phyloP scores from a whole-genome alignment of 2,113 vertebrate species.

The Natator depressus region DNA sequence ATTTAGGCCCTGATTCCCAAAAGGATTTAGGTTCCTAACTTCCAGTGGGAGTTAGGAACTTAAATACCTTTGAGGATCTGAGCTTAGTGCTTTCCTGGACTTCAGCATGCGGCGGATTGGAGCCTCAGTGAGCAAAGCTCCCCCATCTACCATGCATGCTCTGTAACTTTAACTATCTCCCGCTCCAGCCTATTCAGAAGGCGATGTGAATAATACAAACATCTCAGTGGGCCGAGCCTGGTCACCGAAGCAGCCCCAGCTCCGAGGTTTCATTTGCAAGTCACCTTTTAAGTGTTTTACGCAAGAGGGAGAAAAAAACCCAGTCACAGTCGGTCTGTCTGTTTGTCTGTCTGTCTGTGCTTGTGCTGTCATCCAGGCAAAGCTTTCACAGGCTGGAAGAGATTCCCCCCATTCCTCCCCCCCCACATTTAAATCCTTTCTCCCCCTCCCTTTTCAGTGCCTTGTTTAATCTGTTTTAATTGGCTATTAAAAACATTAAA shows the following conservation, averaged over 20 bases:
- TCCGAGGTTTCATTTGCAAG: background rate
- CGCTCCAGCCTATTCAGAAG: background rate
- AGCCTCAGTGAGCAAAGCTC: background rate
- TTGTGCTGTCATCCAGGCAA: background rate
- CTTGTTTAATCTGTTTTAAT: background rate
- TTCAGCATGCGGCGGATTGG: background rate
- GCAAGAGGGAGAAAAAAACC: accelerated
- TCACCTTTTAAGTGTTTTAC: background rate
- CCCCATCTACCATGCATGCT: background rate
- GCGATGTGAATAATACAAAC: no score
- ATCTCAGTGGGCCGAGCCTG: no score
- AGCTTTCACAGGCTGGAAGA: background rate
- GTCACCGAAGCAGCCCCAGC: background rate
- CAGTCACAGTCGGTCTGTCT: no score
- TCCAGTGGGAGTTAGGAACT: background rate
- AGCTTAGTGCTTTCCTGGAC: background rate
- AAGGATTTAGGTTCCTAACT: background rate
- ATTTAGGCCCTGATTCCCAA: background rate
- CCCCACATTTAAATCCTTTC: background rate
- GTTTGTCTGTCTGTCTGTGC: background rate
- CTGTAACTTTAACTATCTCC: background rate
- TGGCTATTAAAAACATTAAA: background rate
- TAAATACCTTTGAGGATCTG: background rate
- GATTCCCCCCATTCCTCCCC: background rate
- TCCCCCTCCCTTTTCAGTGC: background rate